phyloP scores from a whole-genome alignment of 1,140 invertebrate genomes.

The Megathymus violae region DNA sequence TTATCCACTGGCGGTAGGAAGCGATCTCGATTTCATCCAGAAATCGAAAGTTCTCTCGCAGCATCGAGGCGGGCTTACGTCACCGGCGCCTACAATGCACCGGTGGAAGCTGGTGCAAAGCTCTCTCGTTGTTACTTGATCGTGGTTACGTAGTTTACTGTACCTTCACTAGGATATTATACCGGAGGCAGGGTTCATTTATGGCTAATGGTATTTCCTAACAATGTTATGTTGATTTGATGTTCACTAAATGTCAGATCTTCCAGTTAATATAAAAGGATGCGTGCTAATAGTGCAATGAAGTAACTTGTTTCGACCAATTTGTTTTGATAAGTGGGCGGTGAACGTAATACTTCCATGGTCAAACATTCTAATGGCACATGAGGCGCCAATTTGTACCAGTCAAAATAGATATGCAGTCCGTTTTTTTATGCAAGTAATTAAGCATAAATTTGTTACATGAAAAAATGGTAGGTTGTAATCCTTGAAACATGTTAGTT shows the following conservation, averaged over 20 bases:
- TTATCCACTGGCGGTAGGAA: constrained; percentile 47
- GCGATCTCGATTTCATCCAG: constrained; percentile 66
- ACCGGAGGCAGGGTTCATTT: neutral
- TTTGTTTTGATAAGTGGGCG: neutral
- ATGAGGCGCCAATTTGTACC: too few relatives aligned
- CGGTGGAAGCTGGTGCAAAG: constrained; percentile 17
- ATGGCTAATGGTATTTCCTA: neutral
- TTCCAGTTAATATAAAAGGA: too few relatives aligned
- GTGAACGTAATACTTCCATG: neutral
- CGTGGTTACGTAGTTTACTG: neutral
- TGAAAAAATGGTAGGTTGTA: too few relatives aligned
- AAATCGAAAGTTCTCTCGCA: constrained; percentile 61
- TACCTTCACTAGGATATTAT: neutral
- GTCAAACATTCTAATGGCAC: too few relatives aligned
- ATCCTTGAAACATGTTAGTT: too few relatives aligned
- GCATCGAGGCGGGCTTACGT: constrained; percentile 53
- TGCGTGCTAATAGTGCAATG: too few relatives aligned
- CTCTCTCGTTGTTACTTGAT: constrained; percentile 14
- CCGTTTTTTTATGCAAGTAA: too few relatives aligned
- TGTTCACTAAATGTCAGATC: too few relatives aligned
- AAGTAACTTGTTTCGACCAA: too few relatives aligned
- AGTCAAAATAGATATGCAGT: too few relatives aligned
- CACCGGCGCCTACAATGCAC: constrained; percentile 33
- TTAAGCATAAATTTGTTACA: too few relatives aligned
- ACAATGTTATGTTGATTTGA: too few relatives aligned